Conservation (phyloP, 2,797 vertebrate species). For the Geotrypetes seraphini region DNA sequence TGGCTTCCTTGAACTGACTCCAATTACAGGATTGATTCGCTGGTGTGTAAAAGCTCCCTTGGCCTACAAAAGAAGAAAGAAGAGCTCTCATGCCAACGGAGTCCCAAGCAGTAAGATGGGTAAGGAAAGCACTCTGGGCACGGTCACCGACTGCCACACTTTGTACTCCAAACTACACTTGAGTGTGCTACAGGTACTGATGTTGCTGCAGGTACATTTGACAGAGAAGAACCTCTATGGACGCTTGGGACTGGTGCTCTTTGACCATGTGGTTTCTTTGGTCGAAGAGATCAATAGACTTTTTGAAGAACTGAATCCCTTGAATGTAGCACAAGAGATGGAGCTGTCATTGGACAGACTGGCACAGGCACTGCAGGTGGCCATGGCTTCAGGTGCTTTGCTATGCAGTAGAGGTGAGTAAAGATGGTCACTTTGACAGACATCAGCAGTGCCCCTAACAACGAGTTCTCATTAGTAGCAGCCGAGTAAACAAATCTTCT, state of each 20-base stretch:
- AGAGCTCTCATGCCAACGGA: constrained; percentile 51
- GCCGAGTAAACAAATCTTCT: too few species aligned
- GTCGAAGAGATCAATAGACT: constrained; percentile 77
- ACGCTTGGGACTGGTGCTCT: constrained; percentile 75
- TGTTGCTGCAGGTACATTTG: constrained; percentile 77
- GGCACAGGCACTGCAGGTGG: constrained; percentile 87
- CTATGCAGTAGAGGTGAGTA: constrained; percentile 82
- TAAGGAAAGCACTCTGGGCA: constrained; percentile 13
- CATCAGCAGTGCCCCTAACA: background rate
- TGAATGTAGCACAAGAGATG: constrained; percentile 65
- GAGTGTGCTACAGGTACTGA: constrained; percentile 82
- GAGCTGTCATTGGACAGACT: constrained; percentile 86
- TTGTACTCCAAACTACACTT: constrained; percentile 88
- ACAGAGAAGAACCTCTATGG: constrained; percentile 88
- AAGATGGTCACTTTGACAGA: background rate
- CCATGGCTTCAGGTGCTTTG: constrained; percentile 84
- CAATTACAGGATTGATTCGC: constrained; percentile 78
- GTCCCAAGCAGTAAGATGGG: constrained; percentile 33
- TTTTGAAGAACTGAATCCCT: constrained; percentile 72
- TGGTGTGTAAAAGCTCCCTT: constrained; percentile 90
- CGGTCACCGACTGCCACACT: constrained; percentile 45
- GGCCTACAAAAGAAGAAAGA: constrained; percentile 67
- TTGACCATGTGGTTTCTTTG: constrained; percentile 78
- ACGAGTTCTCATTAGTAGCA: background rate
- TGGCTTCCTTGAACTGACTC: constrained; percentile 82